These are phyloP conservation scores for Acomys russatus DNA, from an alignment of 2,797 vertebrate genomes.

Conservation along the genomic window DNA sequence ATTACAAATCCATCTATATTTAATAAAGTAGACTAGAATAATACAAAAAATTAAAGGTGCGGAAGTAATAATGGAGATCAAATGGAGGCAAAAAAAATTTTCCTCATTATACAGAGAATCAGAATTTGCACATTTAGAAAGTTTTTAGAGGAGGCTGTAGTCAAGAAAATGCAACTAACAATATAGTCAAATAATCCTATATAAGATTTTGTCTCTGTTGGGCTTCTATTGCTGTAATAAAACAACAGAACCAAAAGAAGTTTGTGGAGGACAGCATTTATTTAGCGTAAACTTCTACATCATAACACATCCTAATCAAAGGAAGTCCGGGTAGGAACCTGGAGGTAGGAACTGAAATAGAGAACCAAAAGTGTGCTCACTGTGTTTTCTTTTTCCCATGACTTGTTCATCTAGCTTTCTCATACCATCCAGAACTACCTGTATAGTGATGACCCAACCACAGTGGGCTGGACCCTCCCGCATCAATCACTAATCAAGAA, in stretches of 20 bases:
- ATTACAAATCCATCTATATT: neutral
- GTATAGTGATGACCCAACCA: neutral
- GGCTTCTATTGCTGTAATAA: neutral
- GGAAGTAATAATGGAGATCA: neutral
- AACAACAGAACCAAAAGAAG: too few species aligned
- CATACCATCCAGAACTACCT: neutral
- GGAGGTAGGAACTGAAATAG: neutral
- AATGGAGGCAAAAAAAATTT: neutral
- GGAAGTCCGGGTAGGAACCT: neutral
- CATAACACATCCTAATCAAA: neutral
- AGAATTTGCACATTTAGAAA: neutral
- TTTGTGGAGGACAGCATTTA: neutral
- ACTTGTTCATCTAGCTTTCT: neutral
- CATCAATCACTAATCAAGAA: neutral
- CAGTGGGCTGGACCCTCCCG: neutral
- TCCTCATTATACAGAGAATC: neutral
- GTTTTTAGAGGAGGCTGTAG: neutral
- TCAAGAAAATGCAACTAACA: neutral
- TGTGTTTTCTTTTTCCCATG: too few species aligned
- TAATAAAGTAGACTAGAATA: neutral
- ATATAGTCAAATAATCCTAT: neutral
- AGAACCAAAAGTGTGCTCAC: neutral
- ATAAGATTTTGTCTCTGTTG: neutral
- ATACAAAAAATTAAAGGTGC: neutral
- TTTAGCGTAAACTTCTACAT: neutral